Percentiles rank a stretch among this genome's conserved stretches.
These are phyloP conservation scores for Tetragnatha versicolor DNA, from an alignment of 1,140 invertebrate genomes.

Conservation along the genomic window DNA sequence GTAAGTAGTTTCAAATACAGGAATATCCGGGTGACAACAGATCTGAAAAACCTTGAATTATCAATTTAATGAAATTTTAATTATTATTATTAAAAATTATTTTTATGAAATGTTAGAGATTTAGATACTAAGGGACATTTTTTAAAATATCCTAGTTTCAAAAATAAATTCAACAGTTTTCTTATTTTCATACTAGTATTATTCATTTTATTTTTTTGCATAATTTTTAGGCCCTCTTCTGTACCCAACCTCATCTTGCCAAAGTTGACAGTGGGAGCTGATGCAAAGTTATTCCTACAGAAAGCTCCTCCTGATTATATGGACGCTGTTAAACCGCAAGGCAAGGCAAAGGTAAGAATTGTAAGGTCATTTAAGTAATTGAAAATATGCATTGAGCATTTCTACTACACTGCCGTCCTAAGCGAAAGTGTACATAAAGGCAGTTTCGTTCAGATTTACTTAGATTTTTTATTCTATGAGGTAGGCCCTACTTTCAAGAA, in stretches of 20 bases:
- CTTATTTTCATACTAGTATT: no score
- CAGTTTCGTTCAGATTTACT: no score
- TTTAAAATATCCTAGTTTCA: not conserved
- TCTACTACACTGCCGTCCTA: no score
- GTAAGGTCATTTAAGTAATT: not conserved
- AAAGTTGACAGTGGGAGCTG: conserved; percentile 7
- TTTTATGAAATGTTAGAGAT: no score
- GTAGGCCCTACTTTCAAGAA: no score
- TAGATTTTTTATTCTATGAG: no score
- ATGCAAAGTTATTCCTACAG: conserved; percentile 61
- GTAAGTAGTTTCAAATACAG: conserved; percentile 21
- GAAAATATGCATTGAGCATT: not conserved
- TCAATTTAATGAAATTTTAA: no score
- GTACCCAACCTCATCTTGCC: conserved; percentile 64
- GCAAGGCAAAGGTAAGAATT: conserved; percentile 19
- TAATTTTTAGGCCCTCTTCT: conserved; percentile 64
- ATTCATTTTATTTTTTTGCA: not conserved
- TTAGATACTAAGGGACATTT: not conserved
- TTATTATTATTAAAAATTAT: no score
- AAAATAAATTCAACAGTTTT: no score
- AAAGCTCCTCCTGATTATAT: conserved; percentile 73
- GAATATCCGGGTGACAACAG: no score
- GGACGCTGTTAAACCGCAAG: conserved; percentile 72
- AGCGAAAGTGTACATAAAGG: no score
- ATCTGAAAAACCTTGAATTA: no score